phyloP scores from a whole-genome alignment of 2,888 invertebrate species.

The Eristalis arbustorum region DNA sequence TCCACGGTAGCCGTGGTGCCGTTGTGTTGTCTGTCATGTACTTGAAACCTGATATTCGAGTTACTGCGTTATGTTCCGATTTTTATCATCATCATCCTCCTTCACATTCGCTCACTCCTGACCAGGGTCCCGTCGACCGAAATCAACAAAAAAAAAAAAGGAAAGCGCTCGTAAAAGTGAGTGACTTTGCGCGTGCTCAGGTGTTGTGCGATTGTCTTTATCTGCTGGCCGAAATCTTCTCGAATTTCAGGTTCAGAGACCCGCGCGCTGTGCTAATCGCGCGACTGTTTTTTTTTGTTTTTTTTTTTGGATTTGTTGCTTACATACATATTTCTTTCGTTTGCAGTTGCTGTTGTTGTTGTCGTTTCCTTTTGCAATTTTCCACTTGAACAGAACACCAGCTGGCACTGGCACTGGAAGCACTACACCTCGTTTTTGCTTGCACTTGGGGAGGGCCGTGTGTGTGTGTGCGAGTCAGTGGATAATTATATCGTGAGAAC shows the following conservation, averaged over 20 bases:
- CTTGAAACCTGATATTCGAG: slow-evolving; percentile 68
- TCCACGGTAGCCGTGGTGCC: slow-evolving; percentile 41
- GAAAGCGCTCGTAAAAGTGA: slow-evolving; percentile 45
- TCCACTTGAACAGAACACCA: slow-evolving; percentile 36
- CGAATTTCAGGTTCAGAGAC: slow-evolving; percentile 67
- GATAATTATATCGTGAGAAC: slow-evolving; percentile 50
- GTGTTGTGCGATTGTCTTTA: slow-evolving; percentile 62
- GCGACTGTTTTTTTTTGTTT: slow-evolving; percentile 2
- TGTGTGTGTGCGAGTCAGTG: slow-evolving; percentile 1
- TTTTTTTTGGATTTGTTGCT: neutral
- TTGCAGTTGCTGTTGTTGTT: neutral
- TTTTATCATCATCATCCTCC: slow-evolving; percentile 42
- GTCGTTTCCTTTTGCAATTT: slow-evolving; percentile 23
- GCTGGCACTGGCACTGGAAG: neutral
- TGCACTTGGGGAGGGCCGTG: neutral
- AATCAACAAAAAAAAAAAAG: slow-evolving; percentile 9
- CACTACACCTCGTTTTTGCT: neutral
- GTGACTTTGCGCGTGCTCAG: slow-evolving; percentile 67
- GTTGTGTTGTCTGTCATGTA: slow-evolving; percentile 52
- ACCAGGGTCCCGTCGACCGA: neutral
- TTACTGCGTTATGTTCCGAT: slow-evolving; percentile 42
- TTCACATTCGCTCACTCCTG: neutral
- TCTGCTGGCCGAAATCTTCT: slow-evolving; percentile 64
- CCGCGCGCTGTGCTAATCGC: slow-evolving; percentile 12
- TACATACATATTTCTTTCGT: too few relatives aligned